Evolutionary conservation across 2,888 invertebrate genomes (phyloP).

Genomic region (Tineola bisselliella): DNA sequence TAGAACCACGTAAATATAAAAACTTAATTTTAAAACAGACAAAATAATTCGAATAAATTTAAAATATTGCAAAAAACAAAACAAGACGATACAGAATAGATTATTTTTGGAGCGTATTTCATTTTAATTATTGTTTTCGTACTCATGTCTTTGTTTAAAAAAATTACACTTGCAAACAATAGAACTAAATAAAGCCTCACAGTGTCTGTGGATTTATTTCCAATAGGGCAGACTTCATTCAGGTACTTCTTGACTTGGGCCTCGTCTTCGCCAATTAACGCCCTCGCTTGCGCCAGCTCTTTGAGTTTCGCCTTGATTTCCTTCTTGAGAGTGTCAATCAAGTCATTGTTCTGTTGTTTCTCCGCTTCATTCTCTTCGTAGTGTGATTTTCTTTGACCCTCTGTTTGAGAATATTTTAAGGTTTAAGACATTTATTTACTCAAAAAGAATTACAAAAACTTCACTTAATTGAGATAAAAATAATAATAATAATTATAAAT

Average conservation of each 20-base stretch:
- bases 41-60: too few relatives aligned
- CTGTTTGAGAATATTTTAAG: constrained; percentile 53
- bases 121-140: too few relatives aligned
- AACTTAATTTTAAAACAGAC: too few relatives aligned
- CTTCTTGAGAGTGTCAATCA: constrained; percentile 76
- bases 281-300: constrained; percentile 67
- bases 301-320: constrained; percentile 73
- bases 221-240: constrained; percentile 50
- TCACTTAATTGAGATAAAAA: too few relatives aligned
- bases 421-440: too few relatives aligned
- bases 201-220: constrained; percentile 51
- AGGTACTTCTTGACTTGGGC: constrained; percentile 53
- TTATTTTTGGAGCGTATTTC: too few relatives aligned
- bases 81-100: too few relatives aligned
- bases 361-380: constrained; percentile 83
- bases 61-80: too few relatives aligned
- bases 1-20: too few relatives aligned
- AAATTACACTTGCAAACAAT: not conserved
- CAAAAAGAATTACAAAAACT: too few relatives aligned
- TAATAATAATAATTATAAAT: too few relatives aligned
- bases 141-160: too few relatives aligned
- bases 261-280: constrained; percentile 58
- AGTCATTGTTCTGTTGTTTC: constrained; percentile 75
- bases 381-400: constrained; percentile 86
- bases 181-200: constrained; percentile 22